Base-by-base conservation (phyloP, 2,797 vertebrate species). In the Aplochiton taeniatus region DNA sequence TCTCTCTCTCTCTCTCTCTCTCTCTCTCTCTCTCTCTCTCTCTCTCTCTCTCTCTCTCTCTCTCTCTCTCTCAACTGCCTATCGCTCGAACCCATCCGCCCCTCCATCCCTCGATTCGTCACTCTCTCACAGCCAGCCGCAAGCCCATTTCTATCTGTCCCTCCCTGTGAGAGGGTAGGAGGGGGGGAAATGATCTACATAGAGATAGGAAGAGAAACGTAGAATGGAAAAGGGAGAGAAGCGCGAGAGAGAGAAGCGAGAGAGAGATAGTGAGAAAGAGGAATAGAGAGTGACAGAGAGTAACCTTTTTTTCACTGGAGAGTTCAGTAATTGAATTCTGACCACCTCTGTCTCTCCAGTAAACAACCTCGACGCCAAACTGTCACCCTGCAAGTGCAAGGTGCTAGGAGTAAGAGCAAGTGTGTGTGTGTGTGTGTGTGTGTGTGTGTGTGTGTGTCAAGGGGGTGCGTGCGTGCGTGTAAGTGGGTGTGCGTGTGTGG, bases 21-120 rank as follows among this genome's bases (percentile, higher is more conserved):
- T 18, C n/a, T 57, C 64, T 61, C 41, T 19, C 4, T n/a, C 41
- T 4, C 16, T n/a, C 4, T n/a, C 0, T 4, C 11, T 62, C 5
- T 0, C 54, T 60, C 50, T 52, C 53, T 61, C 52, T 52, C 43
- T 63, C 56, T 47, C 42, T 45, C 57, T 59, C 7, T 45, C 43
- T 18, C 31, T 41, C 57, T 11, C 43, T 18, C 57, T 9, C 13
- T 5, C 41, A 7, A 42, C 11, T 6, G 41, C 14, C 7, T 46
- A 46, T 11, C 52, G 4, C 11, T 5, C 11, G 17, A 54, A 9
- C 11, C 8, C 17, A 11, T 54, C 52, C 18, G 17, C 20, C n/a
- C 52, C 8, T 17, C 9, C 17, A 11, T 19, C 52, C 6, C 18
- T 11, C 10, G 52, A 11, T 7, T 20, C 6, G 20, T 19, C 52